These are phyloP conservation scores for Syrista parreyssii DNA, from an alignment of 2,888 invertebrate species.

Conservation along the genomic window DNA sequence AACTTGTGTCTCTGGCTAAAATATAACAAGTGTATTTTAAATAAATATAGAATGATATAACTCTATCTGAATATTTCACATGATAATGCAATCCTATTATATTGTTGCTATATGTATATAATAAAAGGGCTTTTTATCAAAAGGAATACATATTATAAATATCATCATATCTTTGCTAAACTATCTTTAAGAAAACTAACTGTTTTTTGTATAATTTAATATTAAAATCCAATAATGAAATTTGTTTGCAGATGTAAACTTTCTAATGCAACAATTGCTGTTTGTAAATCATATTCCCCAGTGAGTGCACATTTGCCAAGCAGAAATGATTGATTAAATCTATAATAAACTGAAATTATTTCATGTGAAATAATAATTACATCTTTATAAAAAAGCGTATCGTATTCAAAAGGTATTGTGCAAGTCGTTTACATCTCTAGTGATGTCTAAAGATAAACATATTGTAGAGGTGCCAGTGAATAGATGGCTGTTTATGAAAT, in stretches of 20 bases:
- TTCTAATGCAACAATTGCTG: background rate
- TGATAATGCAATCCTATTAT: background rate
- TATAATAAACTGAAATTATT: background rate
- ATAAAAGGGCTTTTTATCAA: background rate
- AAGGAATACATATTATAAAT: background rate
- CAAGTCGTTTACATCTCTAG: slow-evolving; percentile 6
- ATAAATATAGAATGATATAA: background rate
- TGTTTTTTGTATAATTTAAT: background rate
- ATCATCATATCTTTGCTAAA: background rate
- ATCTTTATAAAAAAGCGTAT: background rate
- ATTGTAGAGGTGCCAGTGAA: slow-evolving; percentile 15
- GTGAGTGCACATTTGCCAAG: background rate
- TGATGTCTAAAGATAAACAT: slow-evolving; percentile 21
- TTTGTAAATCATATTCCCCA: background rate
- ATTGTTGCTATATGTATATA: background rate
- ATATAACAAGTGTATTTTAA: background rate
- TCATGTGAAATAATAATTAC: background rate
- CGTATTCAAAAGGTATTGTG: background rate
- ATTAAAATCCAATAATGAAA: background rate
- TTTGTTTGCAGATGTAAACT: background rate
- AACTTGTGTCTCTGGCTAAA: no score
- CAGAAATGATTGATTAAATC: background rate
- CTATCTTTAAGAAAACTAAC: background rate
- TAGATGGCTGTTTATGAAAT: slow-evolving; percentile 11
- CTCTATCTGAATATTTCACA: no score